Base-by-base conservation (phyloP, 1,140 invertebrate genomes). In the Ridgeia piscesae region DNA sequence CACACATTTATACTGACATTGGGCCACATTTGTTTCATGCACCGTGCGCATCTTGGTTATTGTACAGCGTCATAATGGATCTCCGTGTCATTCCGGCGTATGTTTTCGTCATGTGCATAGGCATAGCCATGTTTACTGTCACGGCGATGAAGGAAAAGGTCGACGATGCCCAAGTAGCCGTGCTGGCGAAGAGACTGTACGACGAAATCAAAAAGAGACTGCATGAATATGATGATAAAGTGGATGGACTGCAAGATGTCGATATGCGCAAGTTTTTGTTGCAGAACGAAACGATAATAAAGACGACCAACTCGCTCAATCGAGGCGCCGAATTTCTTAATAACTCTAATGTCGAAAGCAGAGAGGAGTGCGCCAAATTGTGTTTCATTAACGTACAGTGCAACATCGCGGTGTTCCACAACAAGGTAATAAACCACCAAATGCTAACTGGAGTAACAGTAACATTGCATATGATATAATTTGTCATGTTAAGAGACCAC, bases 361-460 rank as follows among this genome's bases (percentile, higher is more conserved):
- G 95, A 93, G 97, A 97, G 94, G 98, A 98, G 94, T 99, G 98
- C 95, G 96, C 98, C 92, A 97, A 97, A 42, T 97, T 98, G 91
- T 99, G 98, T 96, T 99, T 98, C 95, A 97, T 98, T 95, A 98
- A 98, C 0, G 97, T 97, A 34, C 96, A 97, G 90, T 99, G 98
- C 95, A 98, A 99, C 96, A 98, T 99, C 17, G 98, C 98, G 95
- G 97, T 99, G 93, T 99, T 98, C 94, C 98, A 99, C 95, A 97
- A 98, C 95, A 98, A 98, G 97, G 98, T 91, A 58, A 33, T 27
- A 89, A 34, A 33, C 33, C 90, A n/a, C 14, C 89, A 14, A 77
- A 77, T 42, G 11, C 42, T 42, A 42, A 42, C 11, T 4, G 42
- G 42, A 42, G 42, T 42, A 42, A 42, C 42, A 42, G 11, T 42